Evolutionary conservation across 2,797 vertebrate genomes (phyloP), one percentile per base, ranked within the genome.

Genomic region (Urosaurus nigricauda): DNA sequence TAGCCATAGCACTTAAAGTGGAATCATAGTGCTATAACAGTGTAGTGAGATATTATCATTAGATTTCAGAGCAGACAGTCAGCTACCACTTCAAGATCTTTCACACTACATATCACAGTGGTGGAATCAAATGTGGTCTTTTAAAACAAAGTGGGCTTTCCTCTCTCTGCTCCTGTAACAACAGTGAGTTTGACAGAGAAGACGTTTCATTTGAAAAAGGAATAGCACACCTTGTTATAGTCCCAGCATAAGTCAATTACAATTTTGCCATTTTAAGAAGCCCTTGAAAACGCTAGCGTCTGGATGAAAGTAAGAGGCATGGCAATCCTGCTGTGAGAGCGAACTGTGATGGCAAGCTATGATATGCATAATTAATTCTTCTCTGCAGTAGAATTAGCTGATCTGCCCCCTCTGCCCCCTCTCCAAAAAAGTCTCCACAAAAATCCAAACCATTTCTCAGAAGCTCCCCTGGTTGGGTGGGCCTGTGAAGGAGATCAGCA

Each of bases 311-410:
- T 2, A 17, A 47, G 51, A 82, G 70, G 13, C 43, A 74, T 1
- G 4, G 86, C 6, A 60, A 82, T 53, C 86, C 86, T 71, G 40
- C 79, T 21, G 53, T 74, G 86, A 60, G 17, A 29, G 70, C 32
- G 16, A 82, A 40, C 79, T 74, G 79, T 63, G 79, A 56, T 71
- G 19, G 79, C 70, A 87, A 82, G 81, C 86, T 82, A 71, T 74
- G 79, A 87, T 82, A 79, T 82, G 79, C 79, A 87, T 87, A 87
- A 87, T 82, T 87, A 87, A 82, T 82, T 75, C 79, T 7, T 74
- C 70, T 73, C 53, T 74, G 79, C 70, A 16, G 79, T 47, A 56
- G 86, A 79, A 87, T 74, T 74, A 63, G 79, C 53, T 47, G 12
- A 37, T 26, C 37, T 74, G 68, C 86, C 68, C 82, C n/a, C 74